These are phyloP conservation scores for Leptopterna dolabrata DNA, from an alignment of 2,888 invertebrate genomes.

Conservation along the genomic window DNA sequence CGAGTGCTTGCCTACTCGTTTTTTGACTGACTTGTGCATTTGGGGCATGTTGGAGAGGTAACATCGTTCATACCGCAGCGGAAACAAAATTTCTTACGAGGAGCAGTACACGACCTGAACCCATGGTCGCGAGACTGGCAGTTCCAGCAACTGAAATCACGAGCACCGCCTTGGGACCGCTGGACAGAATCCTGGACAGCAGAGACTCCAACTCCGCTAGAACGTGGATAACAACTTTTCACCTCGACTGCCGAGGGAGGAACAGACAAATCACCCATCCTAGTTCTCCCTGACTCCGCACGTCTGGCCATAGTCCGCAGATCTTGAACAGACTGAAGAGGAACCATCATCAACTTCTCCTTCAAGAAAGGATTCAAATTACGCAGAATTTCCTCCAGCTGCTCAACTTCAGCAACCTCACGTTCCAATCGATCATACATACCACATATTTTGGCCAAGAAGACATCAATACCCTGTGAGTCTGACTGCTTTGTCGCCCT, in stretches of 20 bases:
- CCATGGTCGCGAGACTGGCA: neutral
- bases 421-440: neutral
- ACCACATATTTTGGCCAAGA: neutral
- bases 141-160: neutral
- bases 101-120: neutral
- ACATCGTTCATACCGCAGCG: neutral
- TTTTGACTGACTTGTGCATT: neutral
- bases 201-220: neutral
- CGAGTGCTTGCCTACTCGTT: neutral
- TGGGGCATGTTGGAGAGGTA: neutral
- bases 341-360: neutral
- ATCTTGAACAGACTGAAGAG: neutral
- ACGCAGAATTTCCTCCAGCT: neutral
- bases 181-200: neutral
- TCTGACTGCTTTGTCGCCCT: neutral
- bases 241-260: neutral
- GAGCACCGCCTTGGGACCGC: too few relatives aligned
- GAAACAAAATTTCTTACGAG: neutral
- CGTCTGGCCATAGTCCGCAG: neutral
- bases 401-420: neutral
- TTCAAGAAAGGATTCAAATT: neutral
- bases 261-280: neutral
- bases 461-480: neutral
- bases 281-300: neutral
- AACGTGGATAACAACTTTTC: neutral